Evolutionary conservation across 2,113 vertebrate genomes (phyloP).

Genomic region (Burhinus oedicnemus): DNA sequence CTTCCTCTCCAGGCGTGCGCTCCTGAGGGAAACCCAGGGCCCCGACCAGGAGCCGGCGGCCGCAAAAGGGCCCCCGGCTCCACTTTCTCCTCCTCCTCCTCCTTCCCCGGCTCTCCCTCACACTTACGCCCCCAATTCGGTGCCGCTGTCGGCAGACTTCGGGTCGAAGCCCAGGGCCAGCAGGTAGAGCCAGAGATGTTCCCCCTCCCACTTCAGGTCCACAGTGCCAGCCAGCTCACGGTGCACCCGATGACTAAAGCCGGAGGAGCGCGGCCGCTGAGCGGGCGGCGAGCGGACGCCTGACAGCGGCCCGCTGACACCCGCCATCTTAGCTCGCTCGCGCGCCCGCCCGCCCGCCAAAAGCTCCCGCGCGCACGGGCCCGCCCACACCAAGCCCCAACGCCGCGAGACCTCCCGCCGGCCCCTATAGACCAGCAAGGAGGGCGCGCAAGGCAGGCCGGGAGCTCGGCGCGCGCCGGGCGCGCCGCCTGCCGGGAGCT

Average conservation of each 20-base stretch:
- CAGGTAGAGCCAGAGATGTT: constrained; percentile 62
- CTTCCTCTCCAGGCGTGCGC: not conserved
- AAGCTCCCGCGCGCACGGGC: not conserved
- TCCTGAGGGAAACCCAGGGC: too few species aligned
- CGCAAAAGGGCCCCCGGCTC: rapidly evolving
- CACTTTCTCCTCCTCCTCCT: not conserved
- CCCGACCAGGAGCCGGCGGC: too few species aligned
- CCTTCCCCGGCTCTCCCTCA: not conserved
- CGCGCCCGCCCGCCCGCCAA: not conserved
- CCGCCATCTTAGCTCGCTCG: not conserved
- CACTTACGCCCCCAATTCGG: constrained; percentile 55
- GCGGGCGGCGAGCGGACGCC: too few species aligned
- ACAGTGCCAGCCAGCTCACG: not conserved
- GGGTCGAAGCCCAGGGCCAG: constrained; percentile 62
- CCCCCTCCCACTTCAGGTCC: not conserved
- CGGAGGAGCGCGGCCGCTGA: rapidly evolving
- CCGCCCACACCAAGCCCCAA: rapidly evolving
- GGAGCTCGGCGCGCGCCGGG: too few species aligned
- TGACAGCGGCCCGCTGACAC: rapidly evolving
- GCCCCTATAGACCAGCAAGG: rapidly evolving
- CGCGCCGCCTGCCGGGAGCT: not conserved
- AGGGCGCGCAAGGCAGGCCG: too few species aligned
- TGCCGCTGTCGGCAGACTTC: rapidly evolving
- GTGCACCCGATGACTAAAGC: rapidly evolving
- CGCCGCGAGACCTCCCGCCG: not conserved